Base-by-base conservation (phyloP, 1,140 invertebrate species). In the Drosophila ogumai region DNA sequence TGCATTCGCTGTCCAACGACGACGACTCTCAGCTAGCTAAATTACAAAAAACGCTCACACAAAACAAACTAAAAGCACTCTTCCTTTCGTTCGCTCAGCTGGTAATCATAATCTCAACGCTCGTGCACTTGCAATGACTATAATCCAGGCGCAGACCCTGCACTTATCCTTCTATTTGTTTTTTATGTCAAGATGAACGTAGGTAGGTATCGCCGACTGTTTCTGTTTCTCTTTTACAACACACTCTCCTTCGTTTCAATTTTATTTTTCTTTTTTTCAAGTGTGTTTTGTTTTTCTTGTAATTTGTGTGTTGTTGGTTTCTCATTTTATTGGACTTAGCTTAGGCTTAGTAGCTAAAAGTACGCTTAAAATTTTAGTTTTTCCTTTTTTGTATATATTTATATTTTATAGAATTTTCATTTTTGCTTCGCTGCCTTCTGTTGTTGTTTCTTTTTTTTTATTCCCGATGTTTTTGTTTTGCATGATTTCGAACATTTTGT, bases 321-420 rank as follows among this genome's bases (percentile, higher is more conserved):
- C 63, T 85, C 49, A 75, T 82, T 88, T 90, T 81, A 90, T 90
- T 90, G 71, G 85, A 90, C 85, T 90, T 90, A 90, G 86, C 69
- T 88, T 90, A 90, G 67, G 63, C 85, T 90, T 90, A 90, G 49
- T 81, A 69, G 85, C 86, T 90, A 90, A 46, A 90, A 84, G 78
- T 90, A 90, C 67, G 85, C 85, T 90, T 90, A 90, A 79, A 76
- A 81, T 66, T 84, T 72, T 90, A 90, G 50, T 64, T 80, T 71
- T 49, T 47, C 43, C 80, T 63, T 36, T 36, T 68, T 86, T 76
- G 28, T 67, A 5, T 55, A n/a, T 68, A 56, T 81, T 69, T 85
- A 78, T 86, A 84, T 88, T 72, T 88, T 90, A 84, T 87, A 90
- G 85, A 90, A 85, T 80, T 87, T 82, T 79, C 44, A 38, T 76